Percentiles rank a stretch among this genome's conserved stretches.
phyloP scores from a whole-genome alignment of 2,888 invertebrate genomes.

The Phaedon cochleariae region DNA sequence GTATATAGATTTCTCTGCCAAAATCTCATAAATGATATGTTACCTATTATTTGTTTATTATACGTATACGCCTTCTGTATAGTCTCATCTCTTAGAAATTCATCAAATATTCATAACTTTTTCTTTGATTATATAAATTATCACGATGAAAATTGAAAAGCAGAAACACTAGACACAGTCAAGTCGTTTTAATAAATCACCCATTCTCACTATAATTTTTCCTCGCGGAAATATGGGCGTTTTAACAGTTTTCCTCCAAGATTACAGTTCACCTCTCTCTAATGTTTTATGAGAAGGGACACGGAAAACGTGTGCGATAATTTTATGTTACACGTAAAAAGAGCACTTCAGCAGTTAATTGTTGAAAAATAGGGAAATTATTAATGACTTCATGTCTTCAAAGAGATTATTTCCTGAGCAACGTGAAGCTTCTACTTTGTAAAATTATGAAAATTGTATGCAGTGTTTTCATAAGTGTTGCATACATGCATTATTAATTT shows the following conservation, averaged over 20 bases:
- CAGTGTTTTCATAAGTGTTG: no score
- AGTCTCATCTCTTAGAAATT: background rate
- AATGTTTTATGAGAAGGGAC: background rate
- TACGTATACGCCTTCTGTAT: no score
- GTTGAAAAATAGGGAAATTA: constrained; percentile 3
- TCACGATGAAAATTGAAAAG: background rate
- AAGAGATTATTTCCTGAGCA: background rate
- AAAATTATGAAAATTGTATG: no score
- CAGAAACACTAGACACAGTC: background rate
- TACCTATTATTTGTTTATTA: no score
- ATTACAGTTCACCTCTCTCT: constrained; percentile 7
- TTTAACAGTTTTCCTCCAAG: constrained; percentile 2
- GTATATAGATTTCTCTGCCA: no score
- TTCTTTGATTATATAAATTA: background rate
- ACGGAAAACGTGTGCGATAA: constrained; percentile 4
- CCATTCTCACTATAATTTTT: constrained; percentile 10
- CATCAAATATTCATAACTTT: background rate
- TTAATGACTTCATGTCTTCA: background rate
- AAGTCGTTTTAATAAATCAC: constrained; percentile 10
- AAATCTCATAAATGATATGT: no score
- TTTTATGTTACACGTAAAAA: background rate
- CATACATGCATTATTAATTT: no score
- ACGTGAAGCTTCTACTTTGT: no score
- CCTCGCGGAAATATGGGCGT: constrained; percentile 5
- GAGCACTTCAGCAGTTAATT: background rate